phyloP scores from a whole-genome alignment of 2,113 vertebrate species.

The Ifrita kowaldi region DNA sequence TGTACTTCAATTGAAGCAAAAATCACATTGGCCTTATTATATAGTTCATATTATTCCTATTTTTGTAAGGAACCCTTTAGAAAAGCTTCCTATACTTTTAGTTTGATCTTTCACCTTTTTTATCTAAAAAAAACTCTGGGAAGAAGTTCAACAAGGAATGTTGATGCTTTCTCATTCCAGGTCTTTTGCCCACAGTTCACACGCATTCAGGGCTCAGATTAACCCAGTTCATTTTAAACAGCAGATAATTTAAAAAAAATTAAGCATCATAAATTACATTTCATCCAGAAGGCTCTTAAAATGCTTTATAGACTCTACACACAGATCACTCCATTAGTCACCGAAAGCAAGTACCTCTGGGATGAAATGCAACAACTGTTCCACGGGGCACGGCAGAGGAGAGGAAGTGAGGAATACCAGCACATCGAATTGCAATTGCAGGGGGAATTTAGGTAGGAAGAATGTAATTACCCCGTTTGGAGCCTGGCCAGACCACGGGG shows the following conservation, averaged over 20 bases:
- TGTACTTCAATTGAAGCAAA: neutral
- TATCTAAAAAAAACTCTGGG: neutral
- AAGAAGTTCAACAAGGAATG: neutral
- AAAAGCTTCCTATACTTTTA: neutral
- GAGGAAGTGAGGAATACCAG: conserved; percentile 70
- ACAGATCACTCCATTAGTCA: conserved; percentile 52
- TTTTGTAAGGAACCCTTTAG: neutral
- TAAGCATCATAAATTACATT: neutral
- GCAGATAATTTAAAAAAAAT: neutral
- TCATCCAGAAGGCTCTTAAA: conserved; percentile 27
- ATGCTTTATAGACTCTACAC: neutral
- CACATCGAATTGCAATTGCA: conserved; percentile 71
- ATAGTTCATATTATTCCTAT: neutral
- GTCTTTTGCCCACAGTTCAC: neutral
- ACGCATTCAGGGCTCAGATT: neutral
- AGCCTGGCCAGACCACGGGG: conserved; percentile 54
- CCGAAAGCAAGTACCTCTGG: conserved; percentile 44
- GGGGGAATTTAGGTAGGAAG: conserved; percentile 71
- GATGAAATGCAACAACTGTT: conserved; percentile 69
- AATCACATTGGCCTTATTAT: neutral
- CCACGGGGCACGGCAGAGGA: conserved; percentile 9
- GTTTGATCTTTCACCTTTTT: neutral
- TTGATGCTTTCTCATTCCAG: neutral
- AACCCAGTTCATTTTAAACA: neutral
- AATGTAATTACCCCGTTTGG: conserved; percentile 69